Conservation (phyloP, 2,113 vertebrate species). For the Gallinago paraguaiae region DNA sequence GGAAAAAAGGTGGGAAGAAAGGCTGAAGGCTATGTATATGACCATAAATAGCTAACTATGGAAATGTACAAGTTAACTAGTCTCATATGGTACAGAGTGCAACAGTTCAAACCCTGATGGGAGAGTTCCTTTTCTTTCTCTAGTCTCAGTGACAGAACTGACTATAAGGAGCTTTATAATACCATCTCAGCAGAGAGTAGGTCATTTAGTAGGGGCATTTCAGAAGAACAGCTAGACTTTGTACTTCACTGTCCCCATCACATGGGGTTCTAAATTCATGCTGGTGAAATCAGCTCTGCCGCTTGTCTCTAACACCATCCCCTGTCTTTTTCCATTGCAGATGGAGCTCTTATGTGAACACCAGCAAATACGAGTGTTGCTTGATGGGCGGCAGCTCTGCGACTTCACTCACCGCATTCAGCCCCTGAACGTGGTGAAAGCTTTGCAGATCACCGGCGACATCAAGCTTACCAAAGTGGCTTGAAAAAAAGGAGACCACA, state of each 20-base stretch:
- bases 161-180: not conserved
- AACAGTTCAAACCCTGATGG: not conserved
- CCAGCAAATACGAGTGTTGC: constrained; percentile 88
- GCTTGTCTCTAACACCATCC: not conserved
- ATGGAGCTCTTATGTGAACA: constrained; percentile 93
- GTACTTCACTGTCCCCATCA: not conserved
- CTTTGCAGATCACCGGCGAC: constrained; percentile 83
- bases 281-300: not conserved
- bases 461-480: constrained; percentile 90
- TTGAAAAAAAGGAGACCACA: constrained; percentile 55
- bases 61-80: not conserved
- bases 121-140: not conserved
- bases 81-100: not conserved
- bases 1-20: not conserved
- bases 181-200: not conserved
- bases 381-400: constrained; percentile 88
- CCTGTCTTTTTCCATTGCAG: constrained; percentile 58
- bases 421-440: constrained; percentile 80
- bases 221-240: not conserved
- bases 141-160: not conserved
- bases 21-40: not conserved
- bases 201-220: not conserved
- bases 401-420: constrained; percentile 84
- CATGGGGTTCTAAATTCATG: not conserved
- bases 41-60: not conserved